phyloP scores from a whole-genome alignment of 2,797 vertebrate genomes.

The Momotus momota region DNA sequence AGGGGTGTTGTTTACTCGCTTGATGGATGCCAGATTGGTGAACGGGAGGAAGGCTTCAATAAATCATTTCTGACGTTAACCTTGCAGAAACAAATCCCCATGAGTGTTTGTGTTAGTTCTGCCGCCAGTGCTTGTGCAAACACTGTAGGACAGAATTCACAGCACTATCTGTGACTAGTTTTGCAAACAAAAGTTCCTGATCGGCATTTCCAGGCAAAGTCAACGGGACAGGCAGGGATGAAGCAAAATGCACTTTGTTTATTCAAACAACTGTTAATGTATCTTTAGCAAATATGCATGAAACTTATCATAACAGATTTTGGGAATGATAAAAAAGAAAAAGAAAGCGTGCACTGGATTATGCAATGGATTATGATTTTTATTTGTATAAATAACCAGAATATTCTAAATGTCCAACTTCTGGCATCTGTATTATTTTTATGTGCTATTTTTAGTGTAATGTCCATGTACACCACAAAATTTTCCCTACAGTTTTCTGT shows the following conservation, averaged over 20 bases:
- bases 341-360: neutral
- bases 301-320: neutral
- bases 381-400: neutral
- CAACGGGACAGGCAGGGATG: neutral
- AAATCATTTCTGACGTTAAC: slow-evolving; percentile 56
- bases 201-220: neutral
- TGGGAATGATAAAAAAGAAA: neutral
- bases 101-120: neutral
- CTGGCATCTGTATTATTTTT: neutral
- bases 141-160: slow-evolving; percentile 28
- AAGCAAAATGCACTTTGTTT: neutral
- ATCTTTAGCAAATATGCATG: neutral
- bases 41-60: slow-evolving; percentile 30
- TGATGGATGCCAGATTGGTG: slow-evolving; percentile 4
- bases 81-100: slow-evolving; percentile 33
- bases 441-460: neutral
- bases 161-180: neutral
- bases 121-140: slow-evolving; percentile 1
- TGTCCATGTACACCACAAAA: neutral
- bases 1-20: neutral
- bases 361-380: neutral
- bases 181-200: neutral
- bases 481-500: neutral
- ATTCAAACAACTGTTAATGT: neutral
- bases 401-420: neutral